Evolutionary conservation across 2,113 vertebrate species (phyloP), one percentile per base, ranked within the genome.

Genomic region (Oryzias curvinotus): DNA sequence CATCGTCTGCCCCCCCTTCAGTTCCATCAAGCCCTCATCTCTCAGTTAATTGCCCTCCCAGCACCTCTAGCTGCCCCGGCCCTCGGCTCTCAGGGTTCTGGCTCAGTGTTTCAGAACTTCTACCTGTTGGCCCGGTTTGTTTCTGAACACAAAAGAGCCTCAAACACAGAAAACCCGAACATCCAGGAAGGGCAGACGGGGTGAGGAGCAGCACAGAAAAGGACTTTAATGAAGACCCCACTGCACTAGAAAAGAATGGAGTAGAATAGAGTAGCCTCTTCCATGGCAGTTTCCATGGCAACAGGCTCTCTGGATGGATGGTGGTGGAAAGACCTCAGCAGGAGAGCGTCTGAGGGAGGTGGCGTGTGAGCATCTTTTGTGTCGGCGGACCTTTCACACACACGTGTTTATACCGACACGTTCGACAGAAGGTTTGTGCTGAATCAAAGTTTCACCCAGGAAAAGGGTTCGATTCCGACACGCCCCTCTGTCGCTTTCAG

Each of bases 361-460:
- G 82, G 87, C 73, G 83, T 70, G 68, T 47, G 89, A 79, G 88
- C 90, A 87, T 71, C 85, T 87, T 70, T 67, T 75, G 65, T 65
- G 67, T 62, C 63, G 54, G 53, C 57, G 43, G 56, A 58, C 52
- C 68, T 52, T 49, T 54, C 54, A 70, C 61, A 54, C 61, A 54
- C 60, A 50, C 16, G 12, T 48, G 36, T 36, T 36, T 12, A 36
- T 36, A 36, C 36, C 2, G 36, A 36, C 36, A 36, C 36, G 36
- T 8, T 36, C 2, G 3, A 36, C 8, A 36, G 36, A 36, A 36
- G 30, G 30, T 36, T 36, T 36, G 30, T 8, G 30, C 7, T 7
- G 2, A 10, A 36, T 36, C 6, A 36, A 36, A 36, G 36, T 36
- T 36, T 36, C 8, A 5, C 10, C 36, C 36, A 36, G 36, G 12